Conservation (phyloP, 2,888 invertebrate species). For the Mechanitis messenoides region DNA sequence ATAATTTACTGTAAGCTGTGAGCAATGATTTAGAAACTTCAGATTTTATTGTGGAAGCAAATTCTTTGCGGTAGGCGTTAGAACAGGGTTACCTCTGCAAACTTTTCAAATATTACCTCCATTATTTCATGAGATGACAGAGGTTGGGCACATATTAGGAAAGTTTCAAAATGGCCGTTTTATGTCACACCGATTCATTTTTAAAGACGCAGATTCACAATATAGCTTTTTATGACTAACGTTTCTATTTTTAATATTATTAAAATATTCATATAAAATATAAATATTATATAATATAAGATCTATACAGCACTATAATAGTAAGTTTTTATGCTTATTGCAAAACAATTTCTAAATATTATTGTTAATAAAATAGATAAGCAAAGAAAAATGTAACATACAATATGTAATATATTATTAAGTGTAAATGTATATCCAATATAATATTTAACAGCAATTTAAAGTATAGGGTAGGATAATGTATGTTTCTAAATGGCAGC, state of each 20-base stretch:
- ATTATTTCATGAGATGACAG: slow-evolving; percentile 74
- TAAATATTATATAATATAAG: not conserved
- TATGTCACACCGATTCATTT: slow-evolving; percentile 59
- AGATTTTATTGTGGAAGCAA: slow-evolving; percentile 59
- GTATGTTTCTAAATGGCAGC: not conserved
- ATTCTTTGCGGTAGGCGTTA: slow-evolving; percentile 62
- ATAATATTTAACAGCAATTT: slow-evolving; percentile 2
- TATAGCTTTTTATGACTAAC: not conserved
- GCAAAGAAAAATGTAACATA: too few species aligned
- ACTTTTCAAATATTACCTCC: slow-evolving; percentile 75
- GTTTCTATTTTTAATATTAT: not conserved
- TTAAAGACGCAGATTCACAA: slow-evolving; percentile 35
- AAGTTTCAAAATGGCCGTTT: slow-evolving; percentile 61
- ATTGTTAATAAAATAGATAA: too few species aligned
- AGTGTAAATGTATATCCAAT: not conserved
- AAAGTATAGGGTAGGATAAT: slow-evolving; percentile 2
- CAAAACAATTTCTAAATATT: too few species aligned
- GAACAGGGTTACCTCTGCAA: slow-evolving; percentile 57
- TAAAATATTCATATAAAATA: not conserved
- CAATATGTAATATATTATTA: too few species aligned
- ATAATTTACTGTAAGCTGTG: slow-evolving; percentile 23
- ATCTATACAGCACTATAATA: not conserved
- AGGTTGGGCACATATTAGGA: slow-evolving; percentile 75
- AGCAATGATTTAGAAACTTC: slow-evolving; percentile 49
- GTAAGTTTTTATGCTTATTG: too few species aligned